Evolutionary conservation across 2,888 invertebrate species (phyloP), one percentile per base, ranked within the genome.

Genomic region (Macrosoma leucophasiata): DNA sequence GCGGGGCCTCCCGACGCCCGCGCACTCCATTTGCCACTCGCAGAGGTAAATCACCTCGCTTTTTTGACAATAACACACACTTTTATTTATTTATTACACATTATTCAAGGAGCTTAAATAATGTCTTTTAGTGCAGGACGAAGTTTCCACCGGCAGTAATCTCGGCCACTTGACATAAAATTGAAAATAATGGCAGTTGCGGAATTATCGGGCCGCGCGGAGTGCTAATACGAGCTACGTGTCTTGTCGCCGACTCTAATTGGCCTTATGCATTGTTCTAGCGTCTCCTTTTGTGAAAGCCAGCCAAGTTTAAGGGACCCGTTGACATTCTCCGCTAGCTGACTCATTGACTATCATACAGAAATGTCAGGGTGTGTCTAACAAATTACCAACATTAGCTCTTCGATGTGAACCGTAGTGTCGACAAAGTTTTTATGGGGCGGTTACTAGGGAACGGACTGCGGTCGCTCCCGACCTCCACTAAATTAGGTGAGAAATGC

Each of bases 11-110:
- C 46, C 62, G 59, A 68, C 71, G 71, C 69, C 47, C 61, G 68
- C 70, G 70, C 68, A 62, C 49, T 53, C 46, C 57, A 42, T 47
- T 51, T 43, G 48, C 45, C 50, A 49, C 50, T 51, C 54, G 56
- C 38, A 42, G 56, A 69, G 71, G 76, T 77, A 71, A 75, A 73
- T 58, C 66, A 71, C 66, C 74, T 68, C 63, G 64, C 64, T 62
- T 60, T 66, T 74, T 73, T 65, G 66, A 69, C 63, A 68, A 70
- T 64, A 69, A 61, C 53, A 48, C 58, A 56, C n/a, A n/a, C n/a
- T n/a, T n/a, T n/a, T n/a, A n/a, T n/a, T n/a, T 17, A 5, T 17
- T 17, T 5, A 17, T n/a, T n/a, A n/a, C n/a, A n/a, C 36, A 27
- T 36, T 31, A 30, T 18, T 30, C 15, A 31, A 36, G 23, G 24